Evolutionary conservation across 1,140 invertebrate genomes (phyloP).

Genomic region (Proales similis): DNA sequence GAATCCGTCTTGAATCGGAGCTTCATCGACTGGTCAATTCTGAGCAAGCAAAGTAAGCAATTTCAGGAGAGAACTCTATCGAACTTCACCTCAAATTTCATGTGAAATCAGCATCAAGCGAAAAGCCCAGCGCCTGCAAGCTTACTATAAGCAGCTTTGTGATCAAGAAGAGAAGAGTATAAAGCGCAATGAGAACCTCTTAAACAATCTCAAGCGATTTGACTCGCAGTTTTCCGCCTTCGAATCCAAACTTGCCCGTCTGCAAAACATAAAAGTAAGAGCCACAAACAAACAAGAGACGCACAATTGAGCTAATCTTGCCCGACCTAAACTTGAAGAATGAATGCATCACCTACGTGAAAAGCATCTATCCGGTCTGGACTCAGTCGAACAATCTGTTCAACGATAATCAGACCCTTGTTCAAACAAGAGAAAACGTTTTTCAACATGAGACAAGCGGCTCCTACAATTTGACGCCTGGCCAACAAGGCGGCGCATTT

Average conservation of each 20-base stretch:
- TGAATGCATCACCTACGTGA: conserved; percentile 22
- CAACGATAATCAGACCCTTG: too few species aligned
- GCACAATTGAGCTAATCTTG: too few species aligned
- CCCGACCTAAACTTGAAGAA: too few species aligned
- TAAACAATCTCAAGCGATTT: conserved; percentile 5
- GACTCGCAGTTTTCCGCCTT: conserved; percentile 28
- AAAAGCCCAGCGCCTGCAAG: conserved; percentile 2
- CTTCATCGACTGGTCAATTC: conserved; percentile 7
- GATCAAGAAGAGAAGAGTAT: conserved; percentile 34
- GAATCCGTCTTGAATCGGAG: conserved; percentile 21
- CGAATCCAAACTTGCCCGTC: conserved; percentile 27
- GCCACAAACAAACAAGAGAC: neutral
- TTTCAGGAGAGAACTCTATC: neutral
- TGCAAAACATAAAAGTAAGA: conserved; percentile 21
- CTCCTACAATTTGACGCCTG: too few species aligned
- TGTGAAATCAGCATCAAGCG: neutral
- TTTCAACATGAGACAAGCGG: too few species aligned
- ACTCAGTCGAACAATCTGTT: conserved; percentile 17
- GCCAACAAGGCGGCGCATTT: too few species aligned
- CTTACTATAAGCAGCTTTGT: conserved; percentile 26
- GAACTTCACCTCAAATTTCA: neutral
- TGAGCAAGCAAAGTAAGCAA: conserved; percentile 13
- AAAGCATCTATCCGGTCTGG: conserved; percentile 28
- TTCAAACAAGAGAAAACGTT: too few species aligned
- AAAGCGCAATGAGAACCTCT: conserved; percentile 16